These are phyloP conservation scores for Leontopithecus rosalia DNA, from an alignment of 2,797 vertebrate species.

Conservation along the genomic window DNA sequence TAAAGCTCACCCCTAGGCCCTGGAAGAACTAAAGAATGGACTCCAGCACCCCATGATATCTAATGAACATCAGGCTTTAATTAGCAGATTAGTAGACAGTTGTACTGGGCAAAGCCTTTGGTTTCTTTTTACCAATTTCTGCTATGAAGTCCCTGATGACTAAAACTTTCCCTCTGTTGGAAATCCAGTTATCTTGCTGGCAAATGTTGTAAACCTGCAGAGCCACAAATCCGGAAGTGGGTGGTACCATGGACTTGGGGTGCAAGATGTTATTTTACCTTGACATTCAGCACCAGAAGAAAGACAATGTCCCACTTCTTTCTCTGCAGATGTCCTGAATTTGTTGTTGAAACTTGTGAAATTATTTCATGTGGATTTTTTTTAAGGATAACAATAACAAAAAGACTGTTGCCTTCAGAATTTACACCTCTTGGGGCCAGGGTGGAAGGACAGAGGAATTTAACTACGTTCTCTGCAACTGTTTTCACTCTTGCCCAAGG, in stretches of 20 bases:
- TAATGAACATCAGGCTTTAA: conserved; percentile 73
- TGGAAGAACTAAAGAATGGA: conserved; percentile 57
- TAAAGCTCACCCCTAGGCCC: not conserved
- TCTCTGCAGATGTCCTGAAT: not conserved
- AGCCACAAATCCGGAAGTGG: conserved; percentile 18
- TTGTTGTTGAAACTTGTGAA: conserved; percentile 2
- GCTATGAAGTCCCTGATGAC: conserved; percentile 45
- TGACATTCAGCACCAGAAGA: not conserved
- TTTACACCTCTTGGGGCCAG: not conserved
- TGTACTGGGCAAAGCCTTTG: conserved; percentile 55
- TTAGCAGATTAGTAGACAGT: conserved; percentile 72
- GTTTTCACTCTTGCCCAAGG: not conserved
- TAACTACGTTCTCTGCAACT: not conserved
- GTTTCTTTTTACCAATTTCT: conserved; percentile 70
- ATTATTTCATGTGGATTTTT: not conserved
- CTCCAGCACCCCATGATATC: not conserved
- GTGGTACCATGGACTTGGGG: not conserved
- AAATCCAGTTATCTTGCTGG: not conserved
- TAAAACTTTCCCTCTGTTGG: not conserved
- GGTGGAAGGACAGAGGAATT: not conserved
- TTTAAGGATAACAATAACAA: not conserved
- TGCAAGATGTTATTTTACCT: not conserved
- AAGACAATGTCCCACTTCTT: not conserved
- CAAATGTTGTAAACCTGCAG: not conserved
- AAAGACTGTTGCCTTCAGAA: not conserved